These are phyloP conservation scores for Baronia brevicornis DNA, from an alignment of 2,888 invertebrate species.

Conservation along the genomic window DNA sequence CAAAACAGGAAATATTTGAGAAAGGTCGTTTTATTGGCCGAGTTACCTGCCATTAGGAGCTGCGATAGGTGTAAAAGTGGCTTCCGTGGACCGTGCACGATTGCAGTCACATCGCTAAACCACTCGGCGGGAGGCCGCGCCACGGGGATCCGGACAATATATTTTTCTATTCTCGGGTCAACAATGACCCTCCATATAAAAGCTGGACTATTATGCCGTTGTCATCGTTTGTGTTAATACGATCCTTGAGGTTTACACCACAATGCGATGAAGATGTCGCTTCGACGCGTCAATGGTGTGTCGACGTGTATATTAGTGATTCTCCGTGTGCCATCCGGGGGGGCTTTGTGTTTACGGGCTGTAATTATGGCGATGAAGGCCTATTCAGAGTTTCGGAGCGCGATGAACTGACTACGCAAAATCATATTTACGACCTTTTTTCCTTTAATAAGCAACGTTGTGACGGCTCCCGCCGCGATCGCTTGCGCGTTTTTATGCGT, in stretches of 20 bases:
- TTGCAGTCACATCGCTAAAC: slow-evolving; percentile 48
- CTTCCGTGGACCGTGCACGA: slow-evolving; percentile 57
- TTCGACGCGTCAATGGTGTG: slow-evolving; percentile 63
- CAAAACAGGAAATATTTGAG: slow-evolving; percentile 70
- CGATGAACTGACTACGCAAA: slow-evolving; percentile 40
- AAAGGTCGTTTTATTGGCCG: slow-evolving; percentile 69
- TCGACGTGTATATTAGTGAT: slow-evolving; percentile 72
- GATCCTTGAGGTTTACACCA: slow-evolving; percentile 72
- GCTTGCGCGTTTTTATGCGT: slow-evolving; percentile 52
- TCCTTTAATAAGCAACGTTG: slow-evolving; percentile 39
- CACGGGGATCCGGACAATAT: slow-evolving; percentile 57
- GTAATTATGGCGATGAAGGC: slow-evolving; percentile 46
- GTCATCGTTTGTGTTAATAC: slow-evolving; percentile 74
- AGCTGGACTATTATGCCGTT: slow-evolving; percentile 56
- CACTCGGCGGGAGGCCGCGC: slow-evolving; percentile 57
- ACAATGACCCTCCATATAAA: slow-evolving; percentile 64
- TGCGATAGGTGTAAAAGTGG: slow-evolving; percentile 69
- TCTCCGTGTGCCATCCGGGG: slow-evolving; percentile 59
- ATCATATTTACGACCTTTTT: slow-evolving; percentile 45
- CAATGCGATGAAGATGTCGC: slow-evolving; percentile 67
- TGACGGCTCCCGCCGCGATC: slow-evolving; percentile 47
- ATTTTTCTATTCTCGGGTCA: slow-evolving; percentile 64
- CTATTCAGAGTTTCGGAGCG: slow-evolving; percentile 40
- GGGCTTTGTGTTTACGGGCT: slow-evolving; percentile 50
- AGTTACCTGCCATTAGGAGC: slow-evolving; percentile 72